These are phyloP conservation scores for Burhinus oedicnemus DNA, from an alignment of 2,113 vertebrate species.

Conservation along the genomic window DNA sequence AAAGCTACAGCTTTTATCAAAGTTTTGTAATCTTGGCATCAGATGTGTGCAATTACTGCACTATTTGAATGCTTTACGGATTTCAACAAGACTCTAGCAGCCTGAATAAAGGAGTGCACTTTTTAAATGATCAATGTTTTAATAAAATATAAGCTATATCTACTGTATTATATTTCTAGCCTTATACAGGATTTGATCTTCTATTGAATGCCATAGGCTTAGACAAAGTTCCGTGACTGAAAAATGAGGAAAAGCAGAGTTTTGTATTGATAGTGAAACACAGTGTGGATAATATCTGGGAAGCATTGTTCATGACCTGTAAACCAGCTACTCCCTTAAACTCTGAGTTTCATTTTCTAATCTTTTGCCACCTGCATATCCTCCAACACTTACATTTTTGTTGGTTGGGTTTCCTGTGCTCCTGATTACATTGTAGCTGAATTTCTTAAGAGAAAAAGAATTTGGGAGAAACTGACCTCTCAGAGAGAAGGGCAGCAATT, in stretches of 20 bases:
- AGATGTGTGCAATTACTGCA: neutral
- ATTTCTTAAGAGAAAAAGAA: neutral
- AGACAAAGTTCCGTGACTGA: neutral
- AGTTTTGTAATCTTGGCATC: neutral
- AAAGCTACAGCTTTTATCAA: neutral
- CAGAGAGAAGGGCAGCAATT: constrained; percentile 17
- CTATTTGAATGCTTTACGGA: neutral
- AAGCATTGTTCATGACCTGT: neutral
- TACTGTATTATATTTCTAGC: neutral
- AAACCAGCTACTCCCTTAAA: neutral
- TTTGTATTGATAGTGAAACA: neutral
- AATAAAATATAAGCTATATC: neutral
- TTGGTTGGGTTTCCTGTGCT: neutral
- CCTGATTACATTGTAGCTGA: neutral
- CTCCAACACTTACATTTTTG: neutral
- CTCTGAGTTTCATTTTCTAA: neutral
- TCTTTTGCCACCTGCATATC: neutral
- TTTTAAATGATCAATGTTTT: neutral
- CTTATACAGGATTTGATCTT: neutral
- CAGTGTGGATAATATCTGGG: neutral
- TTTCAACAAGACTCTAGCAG: neutral
- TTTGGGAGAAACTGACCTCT: neutral
- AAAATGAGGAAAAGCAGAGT: neutral
- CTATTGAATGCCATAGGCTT: neutral
- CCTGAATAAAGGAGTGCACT: neutral